phyloP scores from a whole-genome alignment of 2,888 invertebrate species.

The Bursaphelenchus okinawaensis region DNA sequence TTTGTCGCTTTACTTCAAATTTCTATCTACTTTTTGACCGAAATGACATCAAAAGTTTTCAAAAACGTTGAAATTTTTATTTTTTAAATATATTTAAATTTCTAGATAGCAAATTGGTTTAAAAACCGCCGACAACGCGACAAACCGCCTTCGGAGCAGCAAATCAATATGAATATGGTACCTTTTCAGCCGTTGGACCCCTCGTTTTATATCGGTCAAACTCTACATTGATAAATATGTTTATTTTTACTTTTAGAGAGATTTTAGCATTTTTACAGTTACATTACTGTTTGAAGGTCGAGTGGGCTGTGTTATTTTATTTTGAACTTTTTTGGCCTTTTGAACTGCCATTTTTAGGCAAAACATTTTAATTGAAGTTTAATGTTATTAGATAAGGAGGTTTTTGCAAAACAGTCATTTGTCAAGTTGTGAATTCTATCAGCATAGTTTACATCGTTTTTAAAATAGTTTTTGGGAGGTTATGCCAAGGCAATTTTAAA shows the following conservation, averaged over 20 bases:
- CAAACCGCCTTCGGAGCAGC: constrained; percentile 24
- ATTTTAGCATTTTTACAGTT: background rate
- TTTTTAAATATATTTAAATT: background rate
- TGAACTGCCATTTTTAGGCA: background rate
- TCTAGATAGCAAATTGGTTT: constrained; percentile 79
- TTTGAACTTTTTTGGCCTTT: no score
- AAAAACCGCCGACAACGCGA: constrained; percentile 92
- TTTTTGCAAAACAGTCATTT: no score
- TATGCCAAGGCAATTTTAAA: no score
- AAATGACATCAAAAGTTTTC: no score
- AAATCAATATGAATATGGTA: background rate
- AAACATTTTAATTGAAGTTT: background rate
- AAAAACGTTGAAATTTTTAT: no score
- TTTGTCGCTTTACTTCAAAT: no score
- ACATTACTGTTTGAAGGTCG: background rate
- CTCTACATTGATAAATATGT: background rate
- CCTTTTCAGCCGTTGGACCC: constrained; percentile 4
- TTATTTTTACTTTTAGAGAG: background rate
- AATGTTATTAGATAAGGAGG: no score
- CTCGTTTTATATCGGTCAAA: background rate
- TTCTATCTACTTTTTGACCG: no score
- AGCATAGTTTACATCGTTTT: no score
- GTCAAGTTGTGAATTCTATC: no score
- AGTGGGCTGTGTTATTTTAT: background rate
- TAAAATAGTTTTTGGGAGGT: no score